phyloP scores from a whole-genome alignment of 1,140 invertebrate species.

The Drosophila santomea region DNA sequence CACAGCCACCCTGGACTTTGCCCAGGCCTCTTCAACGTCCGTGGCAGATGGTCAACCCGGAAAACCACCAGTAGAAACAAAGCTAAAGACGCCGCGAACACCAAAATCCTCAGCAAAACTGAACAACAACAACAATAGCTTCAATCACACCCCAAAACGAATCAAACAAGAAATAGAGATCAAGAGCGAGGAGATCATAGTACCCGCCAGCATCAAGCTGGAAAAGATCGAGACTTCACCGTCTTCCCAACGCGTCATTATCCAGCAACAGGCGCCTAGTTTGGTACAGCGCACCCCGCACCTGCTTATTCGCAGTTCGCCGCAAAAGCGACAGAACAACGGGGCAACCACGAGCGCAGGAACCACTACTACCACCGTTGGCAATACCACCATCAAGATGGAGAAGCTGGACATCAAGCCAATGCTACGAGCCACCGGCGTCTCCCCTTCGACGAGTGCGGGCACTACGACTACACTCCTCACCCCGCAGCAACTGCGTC shows the following conservation, averaged over 20 bases:
- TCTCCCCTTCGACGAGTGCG: constrained; percentile 27
- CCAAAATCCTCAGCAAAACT: constrained; percentile 50
- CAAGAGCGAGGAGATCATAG: constrained; percentile 81
- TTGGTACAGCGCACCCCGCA: constrained; percentile 65
- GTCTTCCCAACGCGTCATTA: constrained; percentile 51
- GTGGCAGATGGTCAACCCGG: constrained; percentile 15
- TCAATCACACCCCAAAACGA: constrained; percentile 72
- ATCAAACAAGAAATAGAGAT: constrained; percentile 84
- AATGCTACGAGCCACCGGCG: constrained; percentile 47
- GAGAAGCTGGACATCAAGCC: constrained; percentile 82
- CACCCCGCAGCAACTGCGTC: constrained; percentile 69
- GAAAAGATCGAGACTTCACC: constrained; percentile 71
- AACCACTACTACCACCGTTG: constrained; percentile 58
- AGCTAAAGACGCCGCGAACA: constrained; percentile 44
- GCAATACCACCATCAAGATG: constrained; percentile 78
- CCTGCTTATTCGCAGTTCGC: constrained; percentile 68
- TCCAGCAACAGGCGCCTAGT: constrained; percentile 65
- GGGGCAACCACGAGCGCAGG: constrained; percentile 17
- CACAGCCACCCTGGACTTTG: constrained; percentile 70
- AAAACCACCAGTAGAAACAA: constrained; percentile 22
- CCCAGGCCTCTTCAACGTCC: constrained; percentile 47
- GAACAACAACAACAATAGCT: constrained; percentile 74
- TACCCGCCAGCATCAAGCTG: constrained; percentile 76
- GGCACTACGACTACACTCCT: constrained; percentile 65
- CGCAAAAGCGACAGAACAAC: constrained; percentile 55